Percentiles rank a stretch among this genome's conserved stretches.
Evolutionary conservation across 2,113 vertebrate genomes (phyloP).

Genomic region (Xerus inauris): DNA sequence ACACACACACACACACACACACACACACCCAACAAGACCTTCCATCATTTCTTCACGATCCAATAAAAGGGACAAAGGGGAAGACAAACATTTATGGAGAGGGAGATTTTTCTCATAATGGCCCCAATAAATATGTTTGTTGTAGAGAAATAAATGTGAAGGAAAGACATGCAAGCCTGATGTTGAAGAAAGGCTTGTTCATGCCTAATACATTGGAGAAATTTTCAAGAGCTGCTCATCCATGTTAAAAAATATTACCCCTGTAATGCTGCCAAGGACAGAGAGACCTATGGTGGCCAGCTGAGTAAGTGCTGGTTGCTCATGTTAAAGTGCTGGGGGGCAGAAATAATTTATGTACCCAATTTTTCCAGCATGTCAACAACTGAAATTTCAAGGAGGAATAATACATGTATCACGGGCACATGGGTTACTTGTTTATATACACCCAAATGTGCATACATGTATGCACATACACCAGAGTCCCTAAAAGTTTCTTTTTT

Average conservation of each 20-base stretch:
- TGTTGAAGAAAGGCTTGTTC: constrained; percentile 79
- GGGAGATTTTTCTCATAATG: constrained; percentile 78
- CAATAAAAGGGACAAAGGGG: constrained; percentile 78
- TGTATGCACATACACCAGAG: neutral
- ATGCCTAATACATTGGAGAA: constrained; percentile 81
- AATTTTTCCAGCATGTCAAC: constrained; percentile 78
- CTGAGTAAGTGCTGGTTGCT: constrained; percentile 67
- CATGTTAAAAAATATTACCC: constrained; percentile 84
- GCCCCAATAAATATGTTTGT: constrained; percentile 82
- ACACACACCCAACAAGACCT: constrained; percentile 26
- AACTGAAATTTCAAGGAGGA: constrained; percentile 77
- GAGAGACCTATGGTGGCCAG: constrained; percentile 76
- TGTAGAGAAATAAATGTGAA: constrained; percentile 82
- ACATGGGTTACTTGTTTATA: constrained; percentile 42
- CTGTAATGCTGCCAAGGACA: constrained; percentile 84
- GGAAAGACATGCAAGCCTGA: constrained; percentile 68
- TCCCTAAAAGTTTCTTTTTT: constrained; percentile 2
- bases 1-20: neutral
- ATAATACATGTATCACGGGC: neutral
- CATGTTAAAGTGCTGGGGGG: constrained; percentile 74
- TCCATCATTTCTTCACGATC: constrained; percentile 70
- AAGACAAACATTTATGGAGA: constrained; percentile 85
- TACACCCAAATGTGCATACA: neutral
- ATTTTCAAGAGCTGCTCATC: constrained; percentile 83
- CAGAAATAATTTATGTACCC: constrained; percentile 79